Percentiles rank a stretch among this genome's conserved stretches.
phyloP scores from a whole-genome alignment of 2,888 invertebrate genomes.

The Pocota personata region DNA sequence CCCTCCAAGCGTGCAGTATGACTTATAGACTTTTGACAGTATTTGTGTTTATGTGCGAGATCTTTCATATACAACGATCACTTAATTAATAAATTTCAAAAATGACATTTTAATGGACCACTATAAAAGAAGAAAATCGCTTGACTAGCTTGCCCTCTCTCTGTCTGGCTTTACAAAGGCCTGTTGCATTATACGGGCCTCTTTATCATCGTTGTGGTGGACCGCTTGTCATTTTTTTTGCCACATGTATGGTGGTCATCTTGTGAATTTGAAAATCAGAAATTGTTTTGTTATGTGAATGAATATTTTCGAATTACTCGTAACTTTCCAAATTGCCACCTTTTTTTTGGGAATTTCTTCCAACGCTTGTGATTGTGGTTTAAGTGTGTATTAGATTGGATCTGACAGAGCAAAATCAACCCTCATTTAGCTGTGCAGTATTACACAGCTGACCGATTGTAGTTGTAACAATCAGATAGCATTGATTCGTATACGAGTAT shows the following conservation, averaged over 20 bases:
- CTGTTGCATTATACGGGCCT: constrained; percentile 45
- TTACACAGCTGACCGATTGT: constrained; percentile 1
- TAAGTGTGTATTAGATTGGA: constrained; percentile 14
- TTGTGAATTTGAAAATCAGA: constrained; percentile 54
- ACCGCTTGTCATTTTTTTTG: constrained; percentile 29
- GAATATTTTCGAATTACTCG: constrained; percentile 22
- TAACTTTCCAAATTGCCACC: constrained; percentile 4
- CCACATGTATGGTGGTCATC: constrained; percentile 52
- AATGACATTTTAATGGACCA: constrained; percentile 65
- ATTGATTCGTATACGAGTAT: constrained; percentile 33
- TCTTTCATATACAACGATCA: constrained; percentile 40
- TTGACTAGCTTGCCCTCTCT: constrained; percentile 19
- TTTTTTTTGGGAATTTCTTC: constrained; percentile 1
- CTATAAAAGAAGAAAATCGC: constrained; percentile 54
- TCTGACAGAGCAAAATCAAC: constrained; percentile 6
- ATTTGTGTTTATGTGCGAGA: constrained; percentile 28
- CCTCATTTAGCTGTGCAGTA: constrained; percentile 10
- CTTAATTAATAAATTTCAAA: constrained; percentile 70
- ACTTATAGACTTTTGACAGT: constrained; percentile 15
- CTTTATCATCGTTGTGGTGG: constrained; percentile 41
- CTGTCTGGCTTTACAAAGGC: constrained; percentile 21
- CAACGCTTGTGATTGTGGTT: neutral
- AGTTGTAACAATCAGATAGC: neutral
- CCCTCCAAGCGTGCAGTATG: constrained; percentile 58
- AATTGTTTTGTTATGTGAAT: constrained; percentile 20